Evolutionary conservation across 2,888 invertebrate species (phyloP), one percentile per base, ranked within the genome.

Genomic region (Dromius quadrimaculatus): DNA sequence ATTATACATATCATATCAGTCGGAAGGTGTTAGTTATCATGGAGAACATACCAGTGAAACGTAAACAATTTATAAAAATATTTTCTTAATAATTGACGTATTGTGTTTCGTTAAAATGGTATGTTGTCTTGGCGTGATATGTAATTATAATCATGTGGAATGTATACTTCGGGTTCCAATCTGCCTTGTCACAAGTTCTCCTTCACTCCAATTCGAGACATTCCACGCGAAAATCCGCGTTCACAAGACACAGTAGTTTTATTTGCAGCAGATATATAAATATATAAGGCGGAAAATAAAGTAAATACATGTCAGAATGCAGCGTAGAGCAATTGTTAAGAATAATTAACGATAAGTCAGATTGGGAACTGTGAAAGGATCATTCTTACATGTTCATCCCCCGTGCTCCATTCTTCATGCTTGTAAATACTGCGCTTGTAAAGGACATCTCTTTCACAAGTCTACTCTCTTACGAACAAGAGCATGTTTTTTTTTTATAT

Each of bases 321-420:
- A 47, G 8, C 47, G 47, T 47, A 32, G n/a, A 45, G 45, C 19
- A 20, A 22, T 47, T 47, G 47, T 38, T 61, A 38, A 17, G 19
- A 15, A 5, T 77, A 79, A 78, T 76, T 76, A 76, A 77, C 78
- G 78, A 81, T 81, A 79, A 81, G 87, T 87, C 89, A 90, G 89
- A 90, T 90, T 90, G 89, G 89, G 88, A 89, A 87, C 89, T 89
- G 88, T 88, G 87, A 89, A 89, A 88, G 87, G 88, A 87, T 87
- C 89, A 88, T 89, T 89, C 89, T 89, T 89, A 88, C 89, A 88
- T 88, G 70, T 66, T 66, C 57, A 66, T 41, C 22, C 41, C 13
- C 28, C n/a, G 36, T 38, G 61, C 43, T 63, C 50, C 68, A 70
- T 62, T 81, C 83, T 77, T 79, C 79, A 74, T 76, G 79, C 79